A percentile compares a stretch with the other conserved stretches of the same genome.
Conservation (phyloP, 2,888 invertebrate genomes). For the Auanema sp. region DNA sequence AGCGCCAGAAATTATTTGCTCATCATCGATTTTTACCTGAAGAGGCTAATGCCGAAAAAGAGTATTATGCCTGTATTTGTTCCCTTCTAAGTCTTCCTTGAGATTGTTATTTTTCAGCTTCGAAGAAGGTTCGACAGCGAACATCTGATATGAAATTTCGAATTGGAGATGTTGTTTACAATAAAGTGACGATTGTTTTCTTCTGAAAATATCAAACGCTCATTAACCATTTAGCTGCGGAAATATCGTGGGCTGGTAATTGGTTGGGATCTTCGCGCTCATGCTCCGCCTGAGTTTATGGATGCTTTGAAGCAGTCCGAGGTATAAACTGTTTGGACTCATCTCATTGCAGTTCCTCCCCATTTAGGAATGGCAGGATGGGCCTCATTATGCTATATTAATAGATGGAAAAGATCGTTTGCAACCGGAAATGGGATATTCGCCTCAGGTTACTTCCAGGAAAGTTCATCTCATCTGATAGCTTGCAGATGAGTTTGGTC, state of each 20-base stretch:
- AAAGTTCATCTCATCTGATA: background rate
- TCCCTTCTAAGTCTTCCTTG: constrained; percentile 2
- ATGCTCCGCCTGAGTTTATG: constrained; percentile 68
- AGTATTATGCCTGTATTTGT: background rate
- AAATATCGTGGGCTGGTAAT: constrained; percentile 69
- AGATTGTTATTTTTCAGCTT: constrained; percentile 4
- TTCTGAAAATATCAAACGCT: background rate
- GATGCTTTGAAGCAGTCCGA: constrained; percentile 17
- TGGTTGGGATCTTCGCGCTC: constrained; percentile 69
- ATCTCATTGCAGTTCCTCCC: constrained; percentile 1
- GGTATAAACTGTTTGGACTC: background rate
- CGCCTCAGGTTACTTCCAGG: constrained; percentile 36
- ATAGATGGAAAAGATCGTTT: constrained; percentile 68
- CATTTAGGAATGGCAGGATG: constrained; percentile 29
- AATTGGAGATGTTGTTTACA: constrained; percentile 69
- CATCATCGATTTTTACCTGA: constrained; percentile 2
- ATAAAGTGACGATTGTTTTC: constrained; percentile 55
- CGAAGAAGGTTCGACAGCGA: constrained; percentile 39
- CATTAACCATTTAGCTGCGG: constrained; percentile 38
- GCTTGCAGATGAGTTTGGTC: constrained; percentile 65
- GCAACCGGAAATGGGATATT: constrained; percentile 67
- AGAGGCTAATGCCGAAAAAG: constrained; percentile 6
- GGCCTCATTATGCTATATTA: constrained; percentile 69
- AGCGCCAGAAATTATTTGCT: background rate
- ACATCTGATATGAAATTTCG: constrained; percentile 67